A percentile compares a stretch with the other conserved stretches of the same genome.
Evolutionary conservation across 2,113 vertebrate genomes (phyloP).

Genomic region (Cochlearius cochlearius): DNA sequence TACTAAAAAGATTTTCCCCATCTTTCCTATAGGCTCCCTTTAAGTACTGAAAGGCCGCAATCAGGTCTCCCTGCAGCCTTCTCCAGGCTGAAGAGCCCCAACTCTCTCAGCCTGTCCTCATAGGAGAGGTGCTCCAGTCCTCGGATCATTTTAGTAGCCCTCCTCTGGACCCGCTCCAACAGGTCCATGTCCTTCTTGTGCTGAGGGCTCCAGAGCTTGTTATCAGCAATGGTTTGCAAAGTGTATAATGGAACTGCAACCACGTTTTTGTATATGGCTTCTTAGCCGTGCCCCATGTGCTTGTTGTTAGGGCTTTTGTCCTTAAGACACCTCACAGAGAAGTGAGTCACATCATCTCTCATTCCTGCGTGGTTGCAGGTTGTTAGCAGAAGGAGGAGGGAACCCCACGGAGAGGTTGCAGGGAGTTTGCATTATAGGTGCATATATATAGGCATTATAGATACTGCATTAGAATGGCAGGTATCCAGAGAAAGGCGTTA

Average conservation of each 20-base stretch:
- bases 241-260: background rate
- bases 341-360: background rate
- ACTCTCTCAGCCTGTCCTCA: too few relatives aligned
- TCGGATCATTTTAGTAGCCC: too few relatives aligned
- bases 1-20: too few relatives aligned
- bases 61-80: too few relatives aligned
- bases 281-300: background rate
- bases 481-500: background rate
- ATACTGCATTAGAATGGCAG: background rate
- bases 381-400: background rate
- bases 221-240: background rate
- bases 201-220: too few relatives aligned
- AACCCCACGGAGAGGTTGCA: background rate
- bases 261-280: background rate
- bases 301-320: background rate
- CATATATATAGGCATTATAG: background rate
- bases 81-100: too few relatives aligned
- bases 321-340: background rate
- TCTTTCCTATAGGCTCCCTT: too few relatives aligned
- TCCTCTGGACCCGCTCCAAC: too few relatives aligned
- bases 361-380: background rate
- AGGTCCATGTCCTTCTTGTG: too few relatives aligned
- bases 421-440: background rate
- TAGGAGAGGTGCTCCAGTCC: too few relatives aligned
- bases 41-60: too few relatives aligned